Conservation (phyloP, 2,113 vertebrate genomes). For the Corynorhinus townsendii region DNA sequence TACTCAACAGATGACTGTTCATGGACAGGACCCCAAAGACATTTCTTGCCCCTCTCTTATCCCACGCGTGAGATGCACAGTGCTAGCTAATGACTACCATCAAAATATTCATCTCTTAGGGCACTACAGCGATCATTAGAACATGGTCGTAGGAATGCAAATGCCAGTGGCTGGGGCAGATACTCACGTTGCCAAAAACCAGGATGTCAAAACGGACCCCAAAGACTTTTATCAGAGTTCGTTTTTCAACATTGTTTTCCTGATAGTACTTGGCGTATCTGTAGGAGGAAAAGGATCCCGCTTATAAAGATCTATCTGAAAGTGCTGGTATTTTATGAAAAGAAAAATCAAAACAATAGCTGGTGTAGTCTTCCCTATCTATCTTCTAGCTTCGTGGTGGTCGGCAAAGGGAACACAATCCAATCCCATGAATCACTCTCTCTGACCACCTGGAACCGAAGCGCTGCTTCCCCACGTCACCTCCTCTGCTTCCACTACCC, state of each 20-base stretch:
- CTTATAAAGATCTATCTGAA: neutral
- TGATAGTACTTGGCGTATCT: constrained; percentile 86
- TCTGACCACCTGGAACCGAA: neutral
- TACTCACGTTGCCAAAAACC: constrained; percentile 87
- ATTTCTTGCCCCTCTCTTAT: neutral
- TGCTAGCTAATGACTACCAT: neutral
- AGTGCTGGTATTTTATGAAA: neutral
- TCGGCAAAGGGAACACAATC: neutral
- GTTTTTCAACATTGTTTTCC: constrained; percentile 76
- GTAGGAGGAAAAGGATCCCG: constrained; percentile 5
- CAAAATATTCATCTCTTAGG: neutral
- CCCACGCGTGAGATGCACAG: neutral
- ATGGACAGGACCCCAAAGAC: neutral
- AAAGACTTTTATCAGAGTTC: constrained; percentile 87
- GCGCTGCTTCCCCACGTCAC: accelerated
- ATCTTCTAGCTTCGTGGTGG: neutral
- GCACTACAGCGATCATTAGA: neutral
- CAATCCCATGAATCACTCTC: neutral
- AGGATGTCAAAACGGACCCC: constrained; percentile 90
- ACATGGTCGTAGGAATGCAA: neutral
- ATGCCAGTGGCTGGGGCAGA: neutral
- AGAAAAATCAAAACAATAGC: neutral
- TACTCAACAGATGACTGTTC: neutral
- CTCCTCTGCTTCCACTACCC: neutral
- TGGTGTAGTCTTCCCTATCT: neutral